Conservation (phyloP, 2,888 invertebrate genomes). For the Opisthograptis luteolata region DNA sequence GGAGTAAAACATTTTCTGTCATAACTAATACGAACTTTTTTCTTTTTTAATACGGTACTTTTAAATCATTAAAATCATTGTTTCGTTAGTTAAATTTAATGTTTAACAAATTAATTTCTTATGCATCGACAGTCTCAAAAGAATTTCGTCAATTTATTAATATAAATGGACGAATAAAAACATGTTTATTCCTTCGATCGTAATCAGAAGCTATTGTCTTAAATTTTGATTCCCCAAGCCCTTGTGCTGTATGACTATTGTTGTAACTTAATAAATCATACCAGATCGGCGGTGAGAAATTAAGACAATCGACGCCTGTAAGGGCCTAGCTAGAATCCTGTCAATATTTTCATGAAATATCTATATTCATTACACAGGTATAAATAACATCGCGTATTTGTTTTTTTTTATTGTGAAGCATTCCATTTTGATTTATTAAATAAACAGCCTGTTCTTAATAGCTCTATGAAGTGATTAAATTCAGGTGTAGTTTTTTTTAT, state of each 20-base stretch:
- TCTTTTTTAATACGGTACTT: too few species aligned
- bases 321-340: slow-evolving; percentile 3
- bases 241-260: background rate
- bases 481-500: background rate
- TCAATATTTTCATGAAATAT: too few species aligned
- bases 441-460: too few species aligned
- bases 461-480: background rate
- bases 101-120: background rate
- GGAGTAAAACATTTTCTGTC: slow-evolving; percentile 3
- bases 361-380: too few species aligned
- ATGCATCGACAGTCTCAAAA: background rate
- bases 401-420: too few species aligned
- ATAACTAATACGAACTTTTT: background rate
- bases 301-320: background rate
- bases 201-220: background rate
- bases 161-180: background rate
- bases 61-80: too few species aligned
- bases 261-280: background rate
- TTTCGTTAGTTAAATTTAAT: background rate
- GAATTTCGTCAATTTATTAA: background rate
- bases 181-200: background rate
- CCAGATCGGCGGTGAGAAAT: background rate
- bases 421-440: too few species aligned
- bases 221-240: slow-evolving; percentile 7
- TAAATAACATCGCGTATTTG: too few species aligned